Conservation (phyloP, 2,797 vertebrate species). For the Furcifer pardalis region DNA sequence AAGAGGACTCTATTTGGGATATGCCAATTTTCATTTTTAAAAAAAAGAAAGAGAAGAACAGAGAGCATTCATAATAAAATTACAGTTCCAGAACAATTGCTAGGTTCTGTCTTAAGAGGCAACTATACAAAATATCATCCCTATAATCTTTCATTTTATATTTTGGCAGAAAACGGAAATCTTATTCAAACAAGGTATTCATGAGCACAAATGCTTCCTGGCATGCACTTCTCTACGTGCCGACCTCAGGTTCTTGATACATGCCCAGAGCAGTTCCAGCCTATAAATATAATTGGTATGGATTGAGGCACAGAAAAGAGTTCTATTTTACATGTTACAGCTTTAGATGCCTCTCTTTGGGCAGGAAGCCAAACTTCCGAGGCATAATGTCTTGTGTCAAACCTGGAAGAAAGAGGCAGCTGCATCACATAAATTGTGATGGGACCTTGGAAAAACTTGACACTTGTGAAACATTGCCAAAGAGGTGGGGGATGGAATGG, state of each 20-base stretch:
- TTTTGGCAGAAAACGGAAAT: not conserved
- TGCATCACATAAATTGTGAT: constrained; percentile 34
- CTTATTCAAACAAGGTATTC: not conserved
- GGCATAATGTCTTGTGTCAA: constrained; percentile 5
- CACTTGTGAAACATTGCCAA: not conserved
- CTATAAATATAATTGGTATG: constrained; percentile 15
- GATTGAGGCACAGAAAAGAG: constrained; percentile 14
- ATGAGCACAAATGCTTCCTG: constrained; percentile 10
- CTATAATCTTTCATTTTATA: not conserved
- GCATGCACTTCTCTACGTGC: constrained; percentile 3
- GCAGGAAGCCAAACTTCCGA: not conserved
- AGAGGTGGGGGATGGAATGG: constrained; percentile 1
- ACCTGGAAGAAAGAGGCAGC: constrained; percentile 38
- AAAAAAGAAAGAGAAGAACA: not conserved
- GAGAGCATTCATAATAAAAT: not conserved
- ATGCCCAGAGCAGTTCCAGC: constrained; percentile 30
- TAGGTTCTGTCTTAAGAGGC: accelerated
- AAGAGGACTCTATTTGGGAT: not conserved
- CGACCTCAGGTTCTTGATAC: not conserved
- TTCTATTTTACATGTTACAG: constrained; percentile 30
- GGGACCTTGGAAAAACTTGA: constrained; percentile 22
- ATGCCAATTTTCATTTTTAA: not conserved
- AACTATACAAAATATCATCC: not conserved
- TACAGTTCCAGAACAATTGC: not conserved
- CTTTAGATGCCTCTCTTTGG: constrained; percentile 16